A percentile compares a stretch with the other conserved stretches of the same genome.
Evolutionary conservation across 2,888 invertebrate species (phyloP).

Genomic region (Octonoba sinensis): DNA sequence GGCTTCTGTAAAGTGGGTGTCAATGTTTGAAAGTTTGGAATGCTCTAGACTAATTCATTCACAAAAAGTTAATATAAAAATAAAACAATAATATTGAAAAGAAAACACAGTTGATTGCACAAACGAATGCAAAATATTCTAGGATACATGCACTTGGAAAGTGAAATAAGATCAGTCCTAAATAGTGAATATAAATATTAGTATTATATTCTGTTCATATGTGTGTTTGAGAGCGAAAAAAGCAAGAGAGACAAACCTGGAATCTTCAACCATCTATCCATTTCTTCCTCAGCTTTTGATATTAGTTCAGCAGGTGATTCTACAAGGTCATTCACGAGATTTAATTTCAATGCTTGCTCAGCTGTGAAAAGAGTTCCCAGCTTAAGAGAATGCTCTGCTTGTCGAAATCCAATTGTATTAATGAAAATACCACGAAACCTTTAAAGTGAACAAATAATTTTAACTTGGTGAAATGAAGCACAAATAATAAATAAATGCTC

Average conservation of each 20-base stretch:
- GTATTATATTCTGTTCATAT: no score
- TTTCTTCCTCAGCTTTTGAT: conserved; percentile 22
- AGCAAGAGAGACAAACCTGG: conserved; percentile 25
- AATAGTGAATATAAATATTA: no score
- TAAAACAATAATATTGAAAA: no score
- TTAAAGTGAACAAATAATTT: not conserved
- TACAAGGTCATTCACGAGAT: conserved; percentile 48
- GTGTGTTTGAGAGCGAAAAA: not conserved
- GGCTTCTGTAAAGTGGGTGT: no score
- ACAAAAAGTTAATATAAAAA: no score
- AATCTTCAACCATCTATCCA: conserved; percentile 55
- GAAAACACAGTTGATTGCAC: not conserved
- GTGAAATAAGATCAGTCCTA: no score
- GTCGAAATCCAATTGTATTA: conserved; percentile 23
- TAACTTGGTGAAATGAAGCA: not conserved
- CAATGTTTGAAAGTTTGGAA: no score
- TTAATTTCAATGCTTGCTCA: conserved; percentile 47
- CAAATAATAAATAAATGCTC: no score
- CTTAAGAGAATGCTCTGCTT: conserved; percentile 42
- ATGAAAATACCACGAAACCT: conserved; percentile 49
- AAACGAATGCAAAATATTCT: not conserved
- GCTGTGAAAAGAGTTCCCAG: conserved; percentile 39
- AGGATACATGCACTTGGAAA: not conserved
- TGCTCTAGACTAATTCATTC: no score
- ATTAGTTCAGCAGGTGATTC: conserved; percentile 37